Evolutionary conservation across 35 echinoderm and acorn worm species (phyloP), one percentile per base, ranked within the genome.

Genomic region (Heliocidaris erythrogramma): DNA sequence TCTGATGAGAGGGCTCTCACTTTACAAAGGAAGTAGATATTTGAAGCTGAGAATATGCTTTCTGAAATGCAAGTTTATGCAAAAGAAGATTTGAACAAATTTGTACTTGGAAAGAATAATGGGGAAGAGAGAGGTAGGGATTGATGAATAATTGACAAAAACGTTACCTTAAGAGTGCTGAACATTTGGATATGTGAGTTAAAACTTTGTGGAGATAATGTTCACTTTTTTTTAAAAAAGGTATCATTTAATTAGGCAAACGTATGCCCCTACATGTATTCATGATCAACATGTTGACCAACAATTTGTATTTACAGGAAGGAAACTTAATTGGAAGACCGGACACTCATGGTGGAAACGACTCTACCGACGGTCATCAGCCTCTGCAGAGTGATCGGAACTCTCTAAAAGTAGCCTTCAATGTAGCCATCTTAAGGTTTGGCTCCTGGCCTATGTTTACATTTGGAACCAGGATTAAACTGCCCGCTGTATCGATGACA

Each of bases 401-500:
- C 65, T 78, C 14, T n/a, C 91, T 59, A 13, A 30, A n/a, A 7
- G 29, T 92, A 48, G 49, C 47, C 47, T 52, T 92, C 48, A 92
- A 59, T 11, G 91, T 92, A 2, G 50, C 29, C 4, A 30, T 92
- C n/a, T 49, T 92, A 30, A 12, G 50, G 48, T 92, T 92, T 92
- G 91, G 91, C 3, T 92, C 91, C 8, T 92, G 91, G 91, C 91
- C 91, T 48, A 30, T 32, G 31, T 16, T 13, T n/a, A n/a, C 49
- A 2, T 1, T 49, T 7, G 91, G 50, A 30, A 59, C 65, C 6
- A 78, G 0, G 65, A 7, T 89, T 8, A 32, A n/a, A 48, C 50
- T 92, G 10, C 91, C 91, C n/a, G n/a, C 91, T 13, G 91, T 92
- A 14, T 50, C 91, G 11, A 92, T 92, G 48, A 92, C 48, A 5